Evolutionary conservation across 2,888 invertebrate genomes (phyloP).

Genomic region (Disparrhopalites patrizii): DNA sequence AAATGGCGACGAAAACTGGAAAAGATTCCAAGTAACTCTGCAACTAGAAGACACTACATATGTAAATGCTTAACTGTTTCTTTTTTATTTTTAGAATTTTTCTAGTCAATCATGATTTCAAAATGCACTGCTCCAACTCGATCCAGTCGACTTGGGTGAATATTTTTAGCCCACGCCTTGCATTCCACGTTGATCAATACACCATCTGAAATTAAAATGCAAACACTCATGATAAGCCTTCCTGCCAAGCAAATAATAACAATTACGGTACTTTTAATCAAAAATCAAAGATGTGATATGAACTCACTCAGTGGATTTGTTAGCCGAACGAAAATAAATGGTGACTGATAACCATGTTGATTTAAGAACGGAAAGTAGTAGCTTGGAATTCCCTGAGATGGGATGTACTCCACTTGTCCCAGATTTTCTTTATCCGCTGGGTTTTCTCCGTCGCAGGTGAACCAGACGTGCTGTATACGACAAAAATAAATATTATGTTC

Average conservation of each 20-base stretch:
- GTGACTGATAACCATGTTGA: slow-evolving; percentile 79
- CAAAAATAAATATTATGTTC: too few relatives aligned
- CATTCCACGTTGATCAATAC: slow-evolving; percentile 89
- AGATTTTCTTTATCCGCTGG: slow-evolving; percentile 90
- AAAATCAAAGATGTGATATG: too few relatives aligned
- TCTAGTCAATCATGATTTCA: slow-evolving; percentile 87
- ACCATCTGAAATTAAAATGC: slow-evolving; percentile 60
- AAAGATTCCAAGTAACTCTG: slow-evolving; percentile 9
- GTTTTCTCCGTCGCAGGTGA: slow-evolving; percentile 92
- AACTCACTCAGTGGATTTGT: slow-evolving; percentile 72
- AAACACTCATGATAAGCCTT: too few relatives aligned
- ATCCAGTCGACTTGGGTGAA: slow-evolving; percentile 78
- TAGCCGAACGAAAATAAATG: slow-evolving; percentile 83
- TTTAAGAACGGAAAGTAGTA: slow-evolving; percentile 85
- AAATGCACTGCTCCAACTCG: slow-evolving; percentile 90
- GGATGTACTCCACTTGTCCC: slow-evolving; percentile 82
- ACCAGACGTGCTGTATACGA: slow-evolving; percentile 61
- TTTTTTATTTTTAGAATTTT: slow-evolving; percentile 19
- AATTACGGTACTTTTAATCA: too few relatives aligned
- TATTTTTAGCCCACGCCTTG: slow-evolving; percentile 89
- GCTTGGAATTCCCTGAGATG: slow-evolving; percentile 75
- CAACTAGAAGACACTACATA: slow-evolving; percentile 29
- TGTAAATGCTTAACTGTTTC: slow-evolving; percentile 20
- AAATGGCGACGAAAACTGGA: slow-evolving; percentile 11
- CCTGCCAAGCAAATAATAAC: too few relatives aligned